These are phyloP conservation scores for Lytechinus pictus DNA, from an alignment of 35 echinoderm and acorn worm genomes.

Conservation along the genomic window DNA sequence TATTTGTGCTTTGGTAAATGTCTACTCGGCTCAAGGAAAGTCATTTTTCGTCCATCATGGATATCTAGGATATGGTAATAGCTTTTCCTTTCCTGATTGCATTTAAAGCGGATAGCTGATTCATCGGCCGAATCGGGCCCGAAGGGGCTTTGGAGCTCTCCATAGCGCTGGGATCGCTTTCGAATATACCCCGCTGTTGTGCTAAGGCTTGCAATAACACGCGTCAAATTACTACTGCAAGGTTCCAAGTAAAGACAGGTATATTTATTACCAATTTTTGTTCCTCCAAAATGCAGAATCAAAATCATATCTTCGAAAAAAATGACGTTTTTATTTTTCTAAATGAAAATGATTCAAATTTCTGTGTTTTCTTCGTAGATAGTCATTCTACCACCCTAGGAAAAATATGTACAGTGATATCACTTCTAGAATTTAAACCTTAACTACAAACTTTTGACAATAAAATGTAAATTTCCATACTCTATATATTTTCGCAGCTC, in stretches of 20 bases:
- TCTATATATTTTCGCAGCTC: too few species aligned
- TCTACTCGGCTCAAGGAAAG: not conserved
- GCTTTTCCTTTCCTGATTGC: not conserved
- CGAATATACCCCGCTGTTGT: slow-evolving; percentile 8
- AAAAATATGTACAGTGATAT: too few species aligned
- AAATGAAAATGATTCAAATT: not conserved
- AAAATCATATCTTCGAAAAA: not conserved
- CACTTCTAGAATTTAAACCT: too few species aligned
- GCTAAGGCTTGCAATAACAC: not conserved
- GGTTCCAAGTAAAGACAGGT: not conserved
- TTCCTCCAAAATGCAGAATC: not conserved
- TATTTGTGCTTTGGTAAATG: not conserved
- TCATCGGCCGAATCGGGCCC: not conserved
- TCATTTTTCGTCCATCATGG: not conserved
- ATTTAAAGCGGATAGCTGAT: slow-evolving; percentile 12
- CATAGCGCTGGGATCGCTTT: not conserved
- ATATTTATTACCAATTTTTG: not conserved
- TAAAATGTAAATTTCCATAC: too few species aligned
- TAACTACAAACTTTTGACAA: too few species aligned
- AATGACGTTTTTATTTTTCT: not conserved
- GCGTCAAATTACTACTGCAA: not conserved
- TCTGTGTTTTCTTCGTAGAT: not conserved
- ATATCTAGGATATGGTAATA: not conserved
- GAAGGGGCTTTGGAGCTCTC: not conserved
- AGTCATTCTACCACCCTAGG: too few species aligned